Evolutionary conservation across 2,113 vertebrate species (phyloP), one percentile per base, ranked within the genome.

Genomic region (Siniperca chuatsi): DNA sequence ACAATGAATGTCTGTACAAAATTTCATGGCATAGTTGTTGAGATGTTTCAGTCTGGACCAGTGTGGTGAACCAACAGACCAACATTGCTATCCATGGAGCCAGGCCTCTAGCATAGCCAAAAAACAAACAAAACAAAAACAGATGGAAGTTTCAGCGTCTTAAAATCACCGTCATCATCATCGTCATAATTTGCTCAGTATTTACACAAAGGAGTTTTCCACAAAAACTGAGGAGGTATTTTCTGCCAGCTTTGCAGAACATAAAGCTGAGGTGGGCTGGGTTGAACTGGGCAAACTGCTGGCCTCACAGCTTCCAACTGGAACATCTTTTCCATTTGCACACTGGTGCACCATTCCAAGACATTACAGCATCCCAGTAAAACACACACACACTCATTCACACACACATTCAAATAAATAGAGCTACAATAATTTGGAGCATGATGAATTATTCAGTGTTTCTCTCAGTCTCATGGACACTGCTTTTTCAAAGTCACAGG

Each of bases 321-420:
- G 80, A 87, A 79, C 67, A 81, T 76, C 76, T 89, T 91, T 91
- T 93, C 92, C 92, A 92, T 94, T 89, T 61, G 75, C 81, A 86
- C 87, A 75, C 70, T 82, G 46, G 78, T 18, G 57, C 40, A 11
- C 58, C 3, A 54, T 18, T 89, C 90, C 90, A 84, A 90, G 88
- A 90, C 90, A 85, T 92, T 83, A 90, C 90, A 67, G 71, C 80
- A 90, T 84, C 69, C 52, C 58, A 82, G 75, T 33, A 44, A 3
- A 77, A 61, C 18, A 70, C 57, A 11, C 33, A 60, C 52, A 58
- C 71, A 61, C 48, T n/a, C 44, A 57, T 21, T 10, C 54, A 61
- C 18, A 48, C 72, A 66, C 72, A 66, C 62, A 44, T 33, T 25
- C 2, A 58, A 8, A 61, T 0, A 52, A n/a, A 33, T 40, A 77